Conservation (phyloP, 2,888 invertebrate genomes). For the Cheilosia variabilis region DNA sequence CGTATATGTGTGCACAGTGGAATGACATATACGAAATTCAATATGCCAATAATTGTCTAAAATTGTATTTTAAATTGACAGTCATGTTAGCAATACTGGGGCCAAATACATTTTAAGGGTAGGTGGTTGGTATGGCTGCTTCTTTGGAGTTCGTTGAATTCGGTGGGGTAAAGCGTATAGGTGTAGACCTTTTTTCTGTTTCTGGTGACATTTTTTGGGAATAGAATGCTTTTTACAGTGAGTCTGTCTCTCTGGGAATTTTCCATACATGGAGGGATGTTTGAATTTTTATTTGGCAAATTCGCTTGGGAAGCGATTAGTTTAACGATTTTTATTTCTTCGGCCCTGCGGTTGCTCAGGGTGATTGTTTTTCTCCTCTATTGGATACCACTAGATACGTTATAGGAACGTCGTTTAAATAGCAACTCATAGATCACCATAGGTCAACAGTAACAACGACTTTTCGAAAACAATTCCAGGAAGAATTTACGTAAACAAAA, state of each 20-base stretch:
- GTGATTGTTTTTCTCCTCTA: neutral
- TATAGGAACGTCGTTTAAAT: no score
- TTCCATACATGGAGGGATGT: neutral
- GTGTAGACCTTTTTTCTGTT: neutral
- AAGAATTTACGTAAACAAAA: no score
- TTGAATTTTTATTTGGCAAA: neutral
- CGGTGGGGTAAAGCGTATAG: neutral
- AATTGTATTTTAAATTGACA: slow-evolving; percentile 75
- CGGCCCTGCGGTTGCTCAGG: neutral
- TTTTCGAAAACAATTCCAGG: no score
- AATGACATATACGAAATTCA: slow-evolving; percentile 72
- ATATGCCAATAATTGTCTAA: slow-evolving; percentile 74
- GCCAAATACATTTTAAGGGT: slow-evolving; percentile 33
- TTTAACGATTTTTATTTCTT: neutral
- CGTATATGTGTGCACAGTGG: slow-evolving; percentile 44
- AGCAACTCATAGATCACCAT: no score
- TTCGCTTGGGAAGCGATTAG: neutral
- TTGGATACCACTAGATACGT: no score
- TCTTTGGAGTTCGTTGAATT: neutral
- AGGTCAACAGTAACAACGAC: no score
- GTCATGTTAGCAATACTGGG: slow-evolving; percentile 63
- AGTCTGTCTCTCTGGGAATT: slow-evolving; percentile 15
- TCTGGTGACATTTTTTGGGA: slow-evolving; percentile 18
- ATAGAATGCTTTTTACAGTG: slow-evolving; percentile 23
- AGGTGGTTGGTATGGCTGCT: neutral